Evolutionary conservation across 2,113 vertebrate species (phyloP).

Genomic region (Pedionomus torquatus): DNA sequence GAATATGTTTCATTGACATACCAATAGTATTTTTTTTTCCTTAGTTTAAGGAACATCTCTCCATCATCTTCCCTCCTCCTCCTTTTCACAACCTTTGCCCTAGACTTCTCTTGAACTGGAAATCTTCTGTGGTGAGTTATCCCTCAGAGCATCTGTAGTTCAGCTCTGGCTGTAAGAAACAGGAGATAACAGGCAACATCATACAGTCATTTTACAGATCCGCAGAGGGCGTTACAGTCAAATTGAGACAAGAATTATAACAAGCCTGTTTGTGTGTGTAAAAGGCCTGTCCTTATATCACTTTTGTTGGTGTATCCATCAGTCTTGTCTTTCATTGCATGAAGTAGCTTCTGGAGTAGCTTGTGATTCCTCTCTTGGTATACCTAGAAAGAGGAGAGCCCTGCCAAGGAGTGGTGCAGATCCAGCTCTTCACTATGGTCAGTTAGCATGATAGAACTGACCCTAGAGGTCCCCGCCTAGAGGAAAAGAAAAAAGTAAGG

Average conservation of each 20-base stretch:
- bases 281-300: accelerated
- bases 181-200: not conserved
- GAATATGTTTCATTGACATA: not conserved
- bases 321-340: not conserved
- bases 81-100: not conserved
- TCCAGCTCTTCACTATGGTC: not conserved
- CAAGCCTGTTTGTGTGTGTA: not conserved
- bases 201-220: not conserved
- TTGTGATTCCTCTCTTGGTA: not conserved
- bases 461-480: not conserved
- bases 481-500: not conserved
- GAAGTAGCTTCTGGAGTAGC: not conserved
- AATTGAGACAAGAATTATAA: not conserved
- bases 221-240: not conserved
- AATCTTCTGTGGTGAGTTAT: not conserved
- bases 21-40: not conserved
- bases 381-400: not conserved
- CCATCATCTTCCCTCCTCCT: not conserved
- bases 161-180: not conserved
- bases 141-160: not conserved
- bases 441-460: not conserved
- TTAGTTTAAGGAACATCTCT: not conserved
- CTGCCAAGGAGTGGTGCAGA: accelerated
- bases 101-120: not conserved
- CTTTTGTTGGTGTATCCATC: not conserved